Evolutionary conservation across 2,888 invertebrate species (phyloP), one percentile per base, ranked within the genome.

Genomic region (Leptopterna dolabrata): DNA sequence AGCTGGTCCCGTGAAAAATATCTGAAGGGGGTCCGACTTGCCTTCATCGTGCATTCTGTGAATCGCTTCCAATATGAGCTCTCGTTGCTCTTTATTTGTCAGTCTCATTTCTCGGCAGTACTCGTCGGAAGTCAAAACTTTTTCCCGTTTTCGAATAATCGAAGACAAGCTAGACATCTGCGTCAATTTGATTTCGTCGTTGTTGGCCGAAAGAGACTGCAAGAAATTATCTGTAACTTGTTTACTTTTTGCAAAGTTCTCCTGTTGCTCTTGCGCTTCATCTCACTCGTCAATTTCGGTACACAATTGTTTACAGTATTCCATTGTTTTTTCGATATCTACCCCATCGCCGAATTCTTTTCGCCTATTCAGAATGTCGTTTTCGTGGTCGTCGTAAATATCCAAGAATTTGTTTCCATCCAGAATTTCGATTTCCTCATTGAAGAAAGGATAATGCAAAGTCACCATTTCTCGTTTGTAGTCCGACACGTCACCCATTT

Each of bases 1-100:
- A 16, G 76, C 76, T 1, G 76, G 76, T 13, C 76, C 76, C 6
- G 91, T 91, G 6, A 91, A 90, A 89, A 90, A 89, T 30, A 89
- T 89, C 87, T 89, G 89, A n/a, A 89, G 70, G 89, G 91, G 47
- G 55, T 86, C 76, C 11, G 76, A 76, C 9, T 76, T n/a, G 43
- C n/a, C 9, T 36, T 76, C 76, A n/a, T 76, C 43, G 43, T 43
- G 43, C 76, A 76, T 43, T 43, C 76, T 76, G 76, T 76, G 11
- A 43, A 76, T 76, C 19, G 19, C 76, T n/a, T 76, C 76, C 43
- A 76, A 76, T 3, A 76, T 76, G 13, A 76, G 43, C 43, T 76
- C 76, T 1, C 76, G 76, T 19, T 76, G 76, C 19, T 76, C 76
- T 76, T 76, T 76, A n/a, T 76, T 76, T 13, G 76, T 76, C 76